A percentile compares a stretch with the other conserved stretches of the same genome.
Conservation (phyloP, 2,113 vertebrate species). For the Lichenostomus cassidix region DNA sequence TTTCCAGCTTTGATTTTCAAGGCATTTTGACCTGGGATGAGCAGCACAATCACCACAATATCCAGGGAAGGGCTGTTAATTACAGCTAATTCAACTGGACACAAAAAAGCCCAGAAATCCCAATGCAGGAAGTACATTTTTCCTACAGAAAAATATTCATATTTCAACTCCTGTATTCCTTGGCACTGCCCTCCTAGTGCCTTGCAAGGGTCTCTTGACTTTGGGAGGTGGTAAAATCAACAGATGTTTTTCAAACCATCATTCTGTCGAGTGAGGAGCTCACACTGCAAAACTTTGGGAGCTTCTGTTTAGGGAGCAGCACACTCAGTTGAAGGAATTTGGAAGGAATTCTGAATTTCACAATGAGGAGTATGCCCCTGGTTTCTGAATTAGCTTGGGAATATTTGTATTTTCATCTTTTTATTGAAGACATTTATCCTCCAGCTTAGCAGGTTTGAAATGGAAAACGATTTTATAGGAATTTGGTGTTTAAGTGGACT, state of each 20-base stretch:
- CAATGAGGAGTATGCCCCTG: not conserved
- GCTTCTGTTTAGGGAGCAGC: not conserved
- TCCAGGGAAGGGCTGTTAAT: not conserved
- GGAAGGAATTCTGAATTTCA: not conserved
- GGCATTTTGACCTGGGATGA: not conserved
- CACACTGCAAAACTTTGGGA: accelerated
- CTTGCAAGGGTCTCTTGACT: not conserved
- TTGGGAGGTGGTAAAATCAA: not conserved
- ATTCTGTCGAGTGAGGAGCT: not conserved
- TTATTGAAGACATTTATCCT: not conserved
- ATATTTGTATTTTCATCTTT: not conserved
- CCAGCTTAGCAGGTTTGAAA: not conserved
- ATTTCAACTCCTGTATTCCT: not conserved
- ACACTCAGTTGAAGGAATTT: not conserved
- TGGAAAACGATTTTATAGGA: accelerated
- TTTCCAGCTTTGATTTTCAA: not conserved
- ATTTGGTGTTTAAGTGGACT: not conserved
- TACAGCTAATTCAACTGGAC: not conserved
- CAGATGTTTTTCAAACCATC: not conserved
- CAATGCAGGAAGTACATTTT: not conserved
- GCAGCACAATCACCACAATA: not conserved
- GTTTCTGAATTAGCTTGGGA: not conserved
- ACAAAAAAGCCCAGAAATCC: not conserved
- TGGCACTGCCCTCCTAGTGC: not conserved
- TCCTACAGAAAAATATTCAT: not conserved